Evolutionary conservation across 2,888 invertebrate species (phyloP).

Genomic region (Apamea sordens): DNA sequence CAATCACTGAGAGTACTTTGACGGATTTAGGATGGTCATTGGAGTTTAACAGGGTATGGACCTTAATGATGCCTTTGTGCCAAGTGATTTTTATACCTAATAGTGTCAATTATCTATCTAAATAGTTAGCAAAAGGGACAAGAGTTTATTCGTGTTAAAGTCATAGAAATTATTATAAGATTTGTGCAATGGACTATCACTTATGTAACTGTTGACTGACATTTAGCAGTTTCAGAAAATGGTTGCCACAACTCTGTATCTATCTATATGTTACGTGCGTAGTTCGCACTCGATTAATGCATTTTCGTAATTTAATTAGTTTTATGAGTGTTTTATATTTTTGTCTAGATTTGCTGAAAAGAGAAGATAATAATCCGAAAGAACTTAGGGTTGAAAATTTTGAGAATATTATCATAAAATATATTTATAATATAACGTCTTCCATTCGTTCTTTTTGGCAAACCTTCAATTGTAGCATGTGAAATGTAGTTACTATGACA

Average conservation of each 20-base stretch:
- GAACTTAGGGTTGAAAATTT: constrained; percentile 73
- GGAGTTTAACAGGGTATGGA: constrained; percentile 90
- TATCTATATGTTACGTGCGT: constrained; percentile 74
- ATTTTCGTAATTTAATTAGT: constrained; percentile 89
- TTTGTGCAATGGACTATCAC: constrained; percentile 85
- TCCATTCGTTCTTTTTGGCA: constrained; percentile 87
- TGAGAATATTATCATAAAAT: constrained; percentile 71
- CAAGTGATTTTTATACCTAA: constrained; percentile 89
- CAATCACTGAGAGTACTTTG: constrained; percentile 87
- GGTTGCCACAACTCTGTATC: constrained; percentile 83
- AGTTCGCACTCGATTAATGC: constrained; percentile 82
- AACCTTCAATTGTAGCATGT: constrained; percentile 87
- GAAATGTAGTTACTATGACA: constrained; percentile 74
- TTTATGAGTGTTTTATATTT: constrained; percentile 79
- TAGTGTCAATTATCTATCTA: constrained; percentile 89
- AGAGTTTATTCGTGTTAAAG: constrained; percentile 86
- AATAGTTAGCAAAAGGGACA: constrained; percentile 84
- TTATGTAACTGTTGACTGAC: constrained; percentile 75
- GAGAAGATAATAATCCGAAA: constrained; percentile 74
- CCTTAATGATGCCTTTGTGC: constrained; percentile 89
- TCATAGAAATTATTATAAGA: constrained; percentile 84
- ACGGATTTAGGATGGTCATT: constrained; percentile 82
- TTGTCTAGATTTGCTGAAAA: constrained; percentile 82
- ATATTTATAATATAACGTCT: constrained; percentile 81
- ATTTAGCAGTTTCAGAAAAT: constrained; percentile 75